Base-by-base conservation (phyloP, 2,113 vertebrate species). In the Garra rufa region DNA sequence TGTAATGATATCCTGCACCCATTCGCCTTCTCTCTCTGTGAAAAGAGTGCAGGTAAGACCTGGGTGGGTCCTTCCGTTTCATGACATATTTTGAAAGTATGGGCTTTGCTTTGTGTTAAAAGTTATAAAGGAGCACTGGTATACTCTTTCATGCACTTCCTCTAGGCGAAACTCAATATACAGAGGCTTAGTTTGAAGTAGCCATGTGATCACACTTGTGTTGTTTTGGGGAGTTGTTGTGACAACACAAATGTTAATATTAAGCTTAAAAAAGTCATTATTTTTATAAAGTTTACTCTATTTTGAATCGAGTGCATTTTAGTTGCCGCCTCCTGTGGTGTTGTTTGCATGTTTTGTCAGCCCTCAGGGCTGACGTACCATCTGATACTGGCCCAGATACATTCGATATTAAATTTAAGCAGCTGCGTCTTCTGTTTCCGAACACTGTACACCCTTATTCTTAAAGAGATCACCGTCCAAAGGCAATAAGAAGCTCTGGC, bases 51-150 rank as follows among this genome's bases (percentile, higher is more conserved):
- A 94, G 93, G 93, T 94, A 91, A 90, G 91, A 86, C 90, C 85
- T 92, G 93, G 94, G 95, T 92, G 94, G 89, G 91, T 89, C 94
- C 92, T 94, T 94, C 93, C 92, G 92, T 87, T 92, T 91, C 89
- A 89, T 91, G 92, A 92, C 92, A 92, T 88, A 92, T 92, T 94
- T 91, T 90, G 89, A 84, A 92, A 93, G 89, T 91, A 92, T 87
- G 89, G 92, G 90, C 88, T 92, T 91, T 91, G 89, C 91, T 94
- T 95, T 95, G 92, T 94, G 88, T 84, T 87, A 81, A 87, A 52
- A 82, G 86, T 82, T 89, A 90, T 90, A 92, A 94, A 93, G 87
- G 90, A 91, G n/a, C 83, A 88, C 43, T 89, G 77, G 88, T 90
- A 90, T 93, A 88, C 81, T 87, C 92, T 93, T 94, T 92, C 91